phyloP scores from a whole-genome alignment of 2,113 vertebrate genomes.

The Clupea harengus region DNA sequence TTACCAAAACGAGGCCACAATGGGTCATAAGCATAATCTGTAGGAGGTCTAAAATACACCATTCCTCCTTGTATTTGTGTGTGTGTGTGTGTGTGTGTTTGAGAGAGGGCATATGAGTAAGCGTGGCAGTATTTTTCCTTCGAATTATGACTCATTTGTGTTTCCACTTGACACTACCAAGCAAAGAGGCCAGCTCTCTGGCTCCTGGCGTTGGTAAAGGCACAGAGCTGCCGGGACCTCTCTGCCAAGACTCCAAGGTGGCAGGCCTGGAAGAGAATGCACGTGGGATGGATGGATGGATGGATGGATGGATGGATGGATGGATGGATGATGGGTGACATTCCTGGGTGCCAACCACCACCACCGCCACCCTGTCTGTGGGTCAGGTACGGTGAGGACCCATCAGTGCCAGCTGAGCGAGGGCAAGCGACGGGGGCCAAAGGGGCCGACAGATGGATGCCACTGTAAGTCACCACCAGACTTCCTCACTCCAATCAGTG shows the following conservation, averaged over 20 bases:
- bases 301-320: neutral
- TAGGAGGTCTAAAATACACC: neutral
- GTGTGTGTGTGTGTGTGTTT: neutral
- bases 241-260: constrained; percentile 22
- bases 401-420: neutral
- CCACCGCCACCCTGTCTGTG: neutral
- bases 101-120: neutral
- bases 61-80: neutral
- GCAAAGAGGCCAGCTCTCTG: neutral
- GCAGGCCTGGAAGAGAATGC: neutral
- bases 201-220: constrained; percentile 35
- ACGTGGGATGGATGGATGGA: neutral
- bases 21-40: neutral
- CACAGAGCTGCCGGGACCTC: neutral
- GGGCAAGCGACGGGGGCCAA: constrained; percentile 15
- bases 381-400: neutral
- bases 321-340: neutral
- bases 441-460: constrained; percentile 34
- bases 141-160: constrained; percentile 35
- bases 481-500: constrained; percentile 32
- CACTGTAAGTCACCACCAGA: constrained; percentile 34
- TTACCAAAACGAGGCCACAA: neutral
- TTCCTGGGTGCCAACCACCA: neutral
- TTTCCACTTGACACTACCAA: constrained; percentile 42
- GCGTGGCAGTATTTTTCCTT: neutral